Conservation (phyloP, 2,888 invertebrate genomes). For the Amphipyra berbera region DNA sequence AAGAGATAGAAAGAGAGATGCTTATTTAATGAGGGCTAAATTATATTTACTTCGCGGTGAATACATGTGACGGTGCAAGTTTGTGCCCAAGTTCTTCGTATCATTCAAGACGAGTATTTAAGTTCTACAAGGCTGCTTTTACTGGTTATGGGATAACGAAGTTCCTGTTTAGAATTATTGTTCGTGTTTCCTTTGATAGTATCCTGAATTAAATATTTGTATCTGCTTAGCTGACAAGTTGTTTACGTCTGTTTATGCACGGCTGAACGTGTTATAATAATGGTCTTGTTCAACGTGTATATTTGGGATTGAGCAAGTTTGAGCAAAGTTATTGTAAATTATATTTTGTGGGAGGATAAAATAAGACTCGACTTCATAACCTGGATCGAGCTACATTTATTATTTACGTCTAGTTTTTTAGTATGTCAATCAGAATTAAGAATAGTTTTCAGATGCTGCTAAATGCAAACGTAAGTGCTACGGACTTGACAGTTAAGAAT, state of each 20-base stretch:
- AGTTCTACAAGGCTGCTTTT: conserved; percentile 58
- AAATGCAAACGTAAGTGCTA: too few relatives aligned
- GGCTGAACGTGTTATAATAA: conserved; percentile 39
- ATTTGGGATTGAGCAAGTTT: conserved; percentile 26
- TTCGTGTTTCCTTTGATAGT: conserved; percentile 56
- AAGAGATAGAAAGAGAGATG: conserved; percentile 60
- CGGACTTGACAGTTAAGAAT: too few relatives aligned
- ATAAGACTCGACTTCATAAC: too few relatives aligned
- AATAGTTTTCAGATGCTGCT: too few relatives aligned
- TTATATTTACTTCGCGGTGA: conserved; percentile 77
- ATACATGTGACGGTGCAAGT: conserved; percentile 69
- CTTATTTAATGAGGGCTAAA: conserved; percentile 76
- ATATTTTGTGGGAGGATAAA: background rate
- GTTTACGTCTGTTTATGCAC: conserved; percentile 46
- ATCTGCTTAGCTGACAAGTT: conserved; percentile 45
- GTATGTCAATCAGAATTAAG: too few relatives aligned
- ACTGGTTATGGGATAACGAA: conserved; percentile 65
- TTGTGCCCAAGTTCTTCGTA: conserved; percentile 59
- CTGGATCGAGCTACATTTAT: too few relatives aligned
- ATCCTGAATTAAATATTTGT: conserved; percentile 55
- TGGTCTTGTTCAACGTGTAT: conserved; percentile 19
- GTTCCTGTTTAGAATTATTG: conserved; percentile 63
- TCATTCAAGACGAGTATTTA: conserved; percentile 55
- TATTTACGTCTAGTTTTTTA: too few relatives aligned
- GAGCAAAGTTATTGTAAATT: conserved; percentile 11